Evolutionary conservation across 2,888 invertebrate genomes (phyloP).

Genomic region (Allolobophora icterica): DNA sequence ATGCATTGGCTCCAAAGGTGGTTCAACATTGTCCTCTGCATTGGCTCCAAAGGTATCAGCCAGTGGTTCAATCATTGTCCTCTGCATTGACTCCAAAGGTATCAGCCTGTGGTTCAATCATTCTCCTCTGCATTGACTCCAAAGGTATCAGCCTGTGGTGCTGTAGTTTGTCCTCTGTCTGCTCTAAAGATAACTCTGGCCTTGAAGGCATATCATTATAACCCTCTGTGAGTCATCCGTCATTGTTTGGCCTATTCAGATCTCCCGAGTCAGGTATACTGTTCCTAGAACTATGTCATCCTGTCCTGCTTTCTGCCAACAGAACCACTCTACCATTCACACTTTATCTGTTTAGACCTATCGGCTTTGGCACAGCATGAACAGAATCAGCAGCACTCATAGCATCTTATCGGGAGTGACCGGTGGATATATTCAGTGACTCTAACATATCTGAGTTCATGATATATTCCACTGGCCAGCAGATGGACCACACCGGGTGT

Average conservation of each 20-base stretch:
- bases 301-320: slow-evolving; percentile 7
- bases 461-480: background rate
- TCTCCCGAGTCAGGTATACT: background rate
- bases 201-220: background rate
- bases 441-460: too few relatives aligned
- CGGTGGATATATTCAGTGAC: background rate
- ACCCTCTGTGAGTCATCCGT: background rate
- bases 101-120: too few relatives aligned
- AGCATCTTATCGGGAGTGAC: background rate
- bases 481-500: background rate
- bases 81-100: too few relatives aligned
- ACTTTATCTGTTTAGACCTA: background rate
- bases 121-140: too few relatives aligned
- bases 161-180: background rate
- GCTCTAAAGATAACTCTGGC: background rate
- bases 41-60: too few relatives aligned
- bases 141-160: too few relatives aligned
- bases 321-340: slow-evolving; percentile 8
- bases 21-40: too few relatives aligned
- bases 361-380: background rate
- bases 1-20: too few relatives aligned
- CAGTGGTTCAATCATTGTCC: too few relatives aligned
- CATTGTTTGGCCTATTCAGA: background rate
- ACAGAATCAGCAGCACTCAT: background rate
- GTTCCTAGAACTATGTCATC: background rate